phyloP scores from a whole-genome alignment of 2,888 invertebrate species.

The Colletes collaris region DNA sequence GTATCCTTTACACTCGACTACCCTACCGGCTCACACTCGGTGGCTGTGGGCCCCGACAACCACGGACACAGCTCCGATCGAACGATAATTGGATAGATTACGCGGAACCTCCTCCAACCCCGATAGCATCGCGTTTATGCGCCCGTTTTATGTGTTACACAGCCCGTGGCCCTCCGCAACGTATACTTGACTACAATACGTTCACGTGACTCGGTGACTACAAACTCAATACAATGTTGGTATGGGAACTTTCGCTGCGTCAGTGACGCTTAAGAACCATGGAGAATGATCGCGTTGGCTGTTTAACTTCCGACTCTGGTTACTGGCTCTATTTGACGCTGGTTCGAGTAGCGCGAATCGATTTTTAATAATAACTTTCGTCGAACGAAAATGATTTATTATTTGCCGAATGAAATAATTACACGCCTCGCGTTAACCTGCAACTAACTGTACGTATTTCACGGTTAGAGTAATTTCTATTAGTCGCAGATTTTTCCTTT shows the following conservation, averaged over 20 bases:
- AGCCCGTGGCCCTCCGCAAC: constrained; percentile 63
- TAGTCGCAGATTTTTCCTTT: too few relatives aligned
- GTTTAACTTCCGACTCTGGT: constrained; percentile 31
- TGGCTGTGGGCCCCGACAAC: constrained; percentile 48
- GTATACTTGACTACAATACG: constrained; percentile 50
- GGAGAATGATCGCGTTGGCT: constrained; percentile 39
- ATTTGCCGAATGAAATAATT: too few relatives aligned
- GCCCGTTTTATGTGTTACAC: constrained; percentile 76
- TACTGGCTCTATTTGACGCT: constrained; percentile 18
- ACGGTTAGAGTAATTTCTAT: too few relatives aligned
- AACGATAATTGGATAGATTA: constrained; percentile 83
- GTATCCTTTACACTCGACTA: constrained; percentile 32
- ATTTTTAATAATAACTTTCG: too few relatives aligned
- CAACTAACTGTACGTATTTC: too few relatives aligned
- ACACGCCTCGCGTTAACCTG: too few relatives aligned
- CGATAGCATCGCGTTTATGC: constrained; percentile 80
- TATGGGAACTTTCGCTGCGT: constrained; percentile 28
- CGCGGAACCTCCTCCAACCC: constrained; percentile 79
- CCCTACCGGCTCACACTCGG: constrained; percentile 36
- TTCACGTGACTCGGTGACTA: constrained; percentile 21
- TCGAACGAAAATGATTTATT: too few relatives aligned
- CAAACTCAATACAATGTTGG: constrained; percentile 26
- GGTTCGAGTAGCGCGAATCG: too few relatives aligned
- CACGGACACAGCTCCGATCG: constrained; percentile 73
- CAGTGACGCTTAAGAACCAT: constrained; percentile 26